phyloP scores from a whole-genome alignment of 35 echinoderm and acorn worm genomes.

The Nesometra sesokonis region DNA sequence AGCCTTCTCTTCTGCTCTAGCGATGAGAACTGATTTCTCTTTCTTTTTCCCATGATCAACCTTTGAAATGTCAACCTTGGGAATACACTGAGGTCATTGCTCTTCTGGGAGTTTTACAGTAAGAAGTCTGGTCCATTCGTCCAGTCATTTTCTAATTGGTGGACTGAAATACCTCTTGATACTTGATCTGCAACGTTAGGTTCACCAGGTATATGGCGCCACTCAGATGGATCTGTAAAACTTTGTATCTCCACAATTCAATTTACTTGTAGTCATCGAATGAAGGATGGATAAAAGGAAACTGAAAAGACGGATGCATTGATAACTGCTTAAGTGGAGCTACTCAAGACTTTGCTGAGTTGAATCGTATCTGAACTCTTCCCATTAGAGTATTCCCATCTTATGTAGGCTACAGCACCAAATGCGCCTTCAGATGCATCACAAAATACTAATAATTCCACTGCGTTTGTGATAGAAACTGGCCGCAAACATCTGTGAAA shows the following conservation, averaged over 20 bases:
- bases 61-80: background rate
- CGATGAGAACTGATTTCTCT: slow-evolving; percentile 7
- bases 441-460: slow-evolving; percentile 45
- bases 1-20: background rate
- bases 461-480: background rate
- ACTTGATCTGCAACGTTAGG: slow-evolving; percentile 52
- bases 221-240: slow-evolving; percentile 24
- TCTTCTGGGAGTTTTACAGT: slow-evolving; percentile 25
- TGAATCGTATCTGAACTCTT: slow-evolving; percentile 22
- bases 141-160: slow-evolving; percentile 24
- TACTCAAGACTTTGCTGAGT: slow-evolving; percentile 33
- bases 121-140: slow-evolving; percentile 38
- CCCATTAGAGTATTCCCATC: slow-evolving; percentile 11
- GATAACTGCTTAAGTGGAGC: slow-evolving; percentile 45
- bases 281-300: slow-evolving; percentile 39
- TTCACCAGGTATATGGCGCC: slow-evolving; percentile 42
- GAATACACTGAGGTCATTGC: slow-evolving; percentile 24
- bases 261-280: slow-evolving; percentile 25
- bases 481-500: slow-evolving; percentile 29
- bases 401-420: slow-evolving; percentile 30
- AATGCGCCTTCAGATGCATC: slow-evolving; percentile 59
- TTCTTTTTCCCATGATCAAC: background rate
- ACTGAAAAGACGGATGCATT: slow-evolving; percentile 26
- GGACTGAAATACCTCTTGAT: slow-evolving; percentile 17
- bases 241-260: slow-evolving; percentile 59